phyloP scores from a whole-genome alignment of 2,888 invertebrate genomes.

The Escarpia spicata region DNA sequence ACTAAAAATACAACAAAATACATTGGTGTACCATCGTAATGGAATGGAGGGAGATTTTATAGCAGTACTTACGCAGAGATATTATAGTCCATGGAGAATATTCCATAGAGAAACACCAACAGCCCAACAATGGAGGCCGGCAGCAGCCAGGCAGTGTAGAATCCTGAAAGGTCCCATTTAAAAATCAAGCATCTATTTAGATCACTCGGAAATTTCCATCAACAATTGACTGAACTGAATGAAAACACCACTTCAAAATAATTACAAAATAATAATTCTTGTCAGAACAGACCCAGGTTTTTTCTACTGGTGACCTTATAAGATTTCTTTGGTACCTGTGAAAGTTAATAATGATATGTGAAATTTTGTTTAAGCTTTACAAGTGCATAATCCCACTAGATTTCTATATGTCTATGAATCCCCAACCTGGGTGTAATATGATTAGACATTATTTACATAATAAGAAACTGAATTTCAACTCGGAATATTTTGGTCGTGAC shows the following conservation, averaged over 20 bases:
- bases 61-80: slow-evolving; percentile 65
- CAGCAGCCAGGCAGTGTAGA: slow-evolving; percentile 71
- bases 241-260: background rate
- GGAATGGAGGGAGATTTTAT: background rate
- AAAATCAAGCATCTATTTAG: background rate
- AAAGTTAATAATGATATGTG: background rate
- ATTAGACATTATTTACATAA: too few relatives aligned
- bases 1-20: background rate
- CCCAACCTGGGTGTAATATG: too few relatives aligned
- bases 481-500: too few relatives aligned
- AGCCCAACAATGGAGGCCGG: slow-evolving; percentile 71
- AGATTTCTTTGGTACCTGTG: too few relatives aligned
- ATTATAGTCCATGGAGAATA: slow-evolving; percentile 67
- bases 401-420: too few relatives aligned
- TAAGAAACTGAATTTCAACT: too few relatives aligned
- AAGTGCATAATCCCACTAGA: background rate
- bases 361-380: background rate
- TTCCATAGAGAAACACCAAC: slow-evolving; percentile 70
- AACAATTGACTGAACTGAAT: background rate
- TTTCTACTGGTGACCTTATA: background rate
- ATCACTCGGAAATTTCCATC: background rate
- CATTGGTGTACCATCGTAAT: background rate
- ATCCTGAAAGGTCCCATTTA: slow-evolving; percentile 61
- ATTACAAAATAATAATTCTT: background rate
- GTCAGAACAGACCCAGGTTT: background rate